Percentiles rank a stretch among this genome's conserved stretches.
phyloP scores from a whole-genome alignment of 1,140 invertebrate species.

The Leptonema lineaticorne region DNA sequence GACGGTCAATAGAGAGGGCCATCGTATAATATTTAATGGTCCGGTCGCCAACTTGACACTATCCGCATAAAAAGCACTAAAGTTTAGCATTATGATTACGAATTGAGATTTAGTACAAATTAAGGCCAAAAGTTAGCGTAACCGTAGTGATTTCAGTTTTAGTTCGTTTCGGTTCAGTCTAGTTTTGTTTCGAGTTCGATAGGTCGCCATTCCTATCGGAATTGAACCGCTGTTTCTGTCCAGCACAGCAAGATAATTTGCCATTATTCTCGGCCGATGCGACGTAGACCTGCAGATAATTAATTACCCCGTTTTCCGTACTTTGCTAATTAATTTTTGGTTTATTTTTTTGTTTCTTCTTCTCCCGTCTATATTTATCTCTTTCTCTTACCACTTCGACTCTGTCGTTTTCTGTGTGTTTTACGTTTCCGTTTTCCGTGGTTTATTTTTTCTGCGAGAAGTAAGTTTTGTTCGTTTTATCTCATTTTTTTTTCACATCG shows the following conservation, averaged over 20 bases:
- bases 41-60: not conserved
- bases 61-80: not conserved
- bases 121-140: not conserved
- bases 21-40: too few relatives aligned
- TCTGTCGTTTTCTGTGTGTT: too few relatives aligned
- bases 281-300: not conserved
- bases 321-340: not conserved
- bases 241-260: not conserved
- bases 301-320: not conserved
- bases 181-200: not conserved
- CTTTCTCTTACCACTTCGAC: too few relatives aligned
- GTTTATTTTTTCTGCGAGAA: too few relatives aligned
- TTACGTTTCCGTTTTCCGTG: too few relatives aligned
- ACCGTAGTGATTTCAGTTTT: not conserved
- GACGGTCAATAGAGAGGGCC: too few relatives aligned
- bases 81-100: not conserved
- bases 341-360: too few relatives aligned
- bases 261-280: not conserved
- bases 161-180: not conserved
- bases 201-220: not conserved
- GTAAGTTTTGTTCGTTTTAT: too few relatives aligned
- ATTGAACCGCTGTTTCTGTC: not conserved
- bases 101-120: not conserved
- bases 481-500: too few relatives aligned
- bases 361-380: too few relatives aligned